Evolutionary conservation across 2,888 invertebrate genomes (phyloP), one percentile per base, ranked within the genome.

Genomic region (Drosophila austrosaltans): DNA sequence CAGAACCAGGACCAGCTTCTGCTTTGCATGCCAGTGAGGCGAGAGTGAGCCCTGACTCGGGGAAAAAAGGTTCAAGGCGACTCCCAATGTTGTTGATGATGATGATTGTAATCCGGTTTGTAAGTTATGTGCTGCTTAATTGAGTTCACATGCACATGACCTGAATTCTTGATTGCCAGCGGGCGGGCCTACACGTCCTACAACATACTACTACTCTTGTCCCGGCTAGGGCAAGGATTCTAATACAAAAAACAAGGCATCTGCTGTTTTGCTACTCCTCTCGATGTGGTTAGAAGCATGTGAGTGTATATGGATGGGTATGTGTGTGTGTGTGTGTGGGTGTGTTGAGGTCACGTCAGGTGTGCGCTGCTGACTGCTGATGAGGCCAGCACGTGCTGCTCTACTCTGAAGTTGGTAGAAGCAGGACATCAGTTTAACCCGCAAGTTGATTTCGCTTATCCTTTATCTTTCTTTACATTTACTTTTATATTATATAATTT

Each of bases 41-140:
- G 69, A 60, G 8, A 36, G 8, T 2, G 36, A 20, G 36, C 25
- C 4, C 48, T 22, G 28, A 67, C 12, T 60, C 69, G 57, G 65
- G 65, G 32, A 60, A 54, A 78, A 80, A 80, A 76, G 80, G 79
- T 81, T 75, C 70, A 75, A 72, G 72, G 77, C 69, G 66, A 25
- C 40, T 40, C 48, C 36, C 66, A 68, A 71, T 85, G 74, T 73
- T 82, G 83, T 75, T 83, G 88, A 77, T 88, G 85, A 85, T 84
- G 89, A 87, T 90, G 89, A 90, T 90, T 90, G 89, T 90, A 90
- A 90, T 90, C 89, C 90, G 87, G 90, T 90, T 90, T 90, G 90
- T 89, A 90, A 90, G 90, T 90, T 90, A 90, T 90, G 90, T 89
- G 90, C 89, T 90, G 81, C 89, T 90, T 90, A 90, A 90, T 90